These are phyloP conservation scores for Troilus luridus DNA, from an alignment of 2,888 invertebrate genomes.

Conservation along the genomic window DNA sequence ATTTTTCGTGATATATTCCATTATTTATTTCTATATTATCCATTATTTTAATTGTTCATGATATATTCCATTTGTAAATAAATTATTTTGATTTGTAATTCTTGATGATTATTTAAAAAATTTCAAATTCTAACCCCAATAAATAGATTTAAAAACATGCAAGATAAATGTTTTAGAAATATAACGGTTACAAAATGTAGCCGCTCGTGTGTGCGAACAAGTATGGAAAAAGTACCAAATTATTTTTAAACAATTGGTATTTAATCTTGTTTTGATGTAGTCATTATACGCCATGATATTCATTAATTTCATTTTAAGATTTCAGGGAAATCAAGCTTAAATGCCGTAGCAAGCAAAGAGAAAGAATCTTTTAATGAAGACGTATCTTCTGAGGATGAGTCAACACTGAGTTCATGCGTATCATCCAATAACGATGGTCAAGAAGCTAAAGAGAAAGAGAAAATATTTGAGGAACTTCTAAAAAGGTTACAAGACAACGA, in stretches of 20 bases:
- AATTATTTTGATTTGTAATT: too few species aligned
- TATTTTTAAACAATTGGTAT: background rate
- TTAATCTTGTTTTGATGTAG: background rate
- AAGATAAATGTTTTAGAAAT: too few species aligned
- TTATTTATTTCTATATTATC: too few species aligned
- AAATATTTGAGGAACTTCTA: conserved; percentile 32
- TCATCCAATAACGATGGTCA: background rate
- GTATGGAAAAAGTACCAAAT: too few species aligned
- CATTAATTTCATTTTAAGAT: conserved; percentile 15
- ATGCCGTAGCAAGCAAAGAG: background rate
- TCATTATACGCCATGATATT: background rate
- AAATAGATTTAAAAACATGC: too few species aligned
- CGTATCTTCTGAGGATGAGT: background rate
- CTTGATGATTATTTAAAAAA: too few species aligned
- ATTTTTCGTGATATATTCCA: too few species aligned
- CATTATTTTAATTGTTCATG: too few species aligned
- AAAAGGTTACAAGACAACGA: conserved; percentile 38
- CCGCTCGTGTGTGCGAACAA: too few species aligned
- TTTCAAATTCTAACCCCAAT: too few species aligned
- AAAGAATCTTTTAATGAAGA: background rate
- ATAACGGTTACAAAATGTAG: too few species aligned
- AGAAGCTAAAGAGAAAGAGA: conserved; percentile 8
- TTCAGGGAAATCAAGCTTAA: conserved; percentile 5
- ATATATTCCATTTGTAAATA: too few species aligned
- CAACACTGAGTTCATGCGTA: background rate